Evolutionary conservation across 1,140 invertebrate species (phyloP), one percentile per base, ranked within the genome.

Genomic region (Eciton burchellii): DNA sequence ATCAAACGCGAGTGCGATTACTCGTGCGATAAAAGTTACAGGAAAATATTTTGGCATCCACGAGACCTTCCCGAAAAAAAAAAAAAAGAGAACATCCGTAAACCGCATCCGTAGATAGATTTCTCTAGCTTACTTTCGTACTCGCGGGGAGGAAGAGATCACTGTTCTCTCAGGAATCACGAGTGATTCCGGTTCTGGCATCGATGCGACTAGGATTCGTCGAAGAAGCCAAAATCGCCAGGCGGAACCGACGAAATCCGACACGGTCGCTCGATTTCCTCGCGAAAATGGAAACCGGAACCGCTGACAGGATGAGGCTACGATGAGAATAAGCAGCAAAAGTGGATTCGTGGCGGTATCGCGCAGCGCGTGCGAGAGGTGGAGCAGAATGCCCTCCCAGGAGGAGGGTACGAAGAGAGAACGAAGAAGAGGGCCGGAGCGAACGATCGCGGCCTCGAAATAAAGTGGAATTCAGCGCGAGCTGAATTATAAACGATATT

Each of bases 401-500:
- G 52, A 14, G 57, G 65, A 52, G 73, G 81, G 60, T 59, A 57
- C 72, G 85, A 87, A 57, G 65, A 76, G 79, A 82, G 83, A 83
- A 66, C 54, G 54, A 73, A 70, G 74, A 79, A 79, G 74, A 79
- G 74, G 21, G 63, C 35, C 12, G 43, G 52, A 68, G 63, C 24
- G 63, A 79, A 56, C 74, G 74, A 79, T 79, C 74, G 49, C 52
- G 77, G 63, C 24, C 81, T 29, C 82, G 86, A 90, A 93, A 92
- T 92, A 92, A 93, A 93, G 91, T 89, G 87, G 89, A 92, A 91
- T 92, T 92, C 90, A 91, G 90, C 88, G 90, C 85, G 90, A 92
- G 89, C 85, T 93, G 92, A 93, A 93, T 92, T 93, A 93, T 93
- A 92, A 93, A 92, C 89, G 91, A 92, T 92, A 91, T 92, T 92